Base-by-base conservation (phyloP, 2,888 invertebrate species). In the Fragum fragum region DNA sequence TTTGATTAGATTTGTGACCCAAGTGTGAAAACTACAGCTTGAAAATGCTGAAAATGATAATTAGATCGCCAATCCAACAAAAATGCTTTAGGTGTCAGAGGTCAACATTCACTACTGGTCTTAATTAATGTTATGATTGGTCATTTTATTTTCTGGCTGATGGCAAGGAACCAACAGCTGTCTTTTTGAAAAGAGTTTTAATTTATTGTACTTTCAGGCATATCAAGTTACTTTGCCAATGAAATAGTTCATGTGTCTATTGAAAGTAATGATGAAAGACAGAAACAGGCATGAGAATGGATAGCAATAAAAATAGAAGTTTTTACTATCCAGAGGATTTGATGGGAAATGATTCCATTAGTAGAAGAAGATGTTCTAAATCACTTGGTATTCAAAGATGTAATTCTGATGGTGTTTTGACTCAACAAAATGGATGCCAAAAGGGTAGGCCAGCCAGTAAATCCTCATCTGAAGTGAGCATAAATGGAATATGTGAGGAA, bases 401-500 rank as follows among this genome's bases (percentile, higher is more conserved):
- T 63, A 26, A 73, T 66, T 73, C 73, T 32, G 73, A 73, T 73
- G 73, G 73, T n/a, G 66, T 73, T 16, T 42, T 73, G 39, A 66
- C 39, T 2, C 28, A 63, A 61, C 63, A 61, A 52, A 42, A 53
- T 63, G 52, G 61, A 16, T n/a, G 21, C n/a, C 14, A 11, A 32
- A 47, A 52, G 42, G 26, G 32, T 53, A 63, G 23, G 63, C 32
- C 52, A 52, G 53, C 73, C 28, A 42, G 73, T 23, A 73, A 53
- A 32, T 73, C 73, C 6, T 73, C 73, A 11, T 73, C 73, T n/a
- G 73, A 73, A 36, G 61, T 63, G 2, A 73, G 73, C 23, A 73
- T 73, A 1, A 53, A 63, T 47, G 73, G 73, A 42, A 28, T 29
- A 6, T 47, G 26, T 21, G 53, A 52, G 28, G 21, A 28, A 53